A percentile compares a stretch with the other conserved stretches of the same genome.
These are phyloP conservation scores for Spilogale gracilis DNA, from an alignment of 2,113 vertebrate species.

Conservation along the genomic window DNA sequence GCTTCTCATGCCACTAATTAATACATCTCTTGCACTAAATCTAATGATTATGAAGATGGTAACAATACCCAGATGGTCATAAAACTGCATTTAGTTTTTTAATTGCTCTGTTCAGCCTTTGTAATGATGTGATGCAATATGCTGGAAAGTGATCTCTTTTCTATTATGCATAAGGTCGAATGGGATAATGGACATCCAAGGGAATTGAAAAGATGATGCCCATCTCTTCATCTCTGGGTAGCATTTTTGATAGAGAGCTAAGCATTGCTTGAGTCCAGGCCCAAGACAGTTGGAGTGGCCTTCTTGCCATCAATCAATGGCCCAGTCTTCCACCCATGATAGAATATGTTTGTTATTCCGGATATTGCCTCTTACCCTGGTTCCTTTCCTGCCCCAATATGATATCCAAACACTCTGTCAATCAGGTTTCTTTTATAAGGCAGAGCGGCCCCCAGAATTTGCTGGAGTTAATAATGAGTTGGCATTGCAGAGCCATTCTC, in stretches of 20 bases:
- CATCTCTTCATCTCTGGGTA: not conserved
- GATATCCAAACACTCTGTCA: not conserved
- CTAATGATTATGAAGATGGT: conserved; percentile 75
- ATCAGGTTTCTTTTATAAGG: not conserved
- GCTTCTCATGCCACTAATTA: conserved; percentile 68
- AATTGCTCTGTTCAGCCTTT: conserved; percentile 68
- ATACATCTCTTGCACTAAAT: conserved; percentile 56
- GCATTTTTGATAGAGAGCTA: not conserved
- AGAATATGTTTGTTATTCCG: not conserved
- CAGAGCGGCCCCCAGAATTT: not conserved
- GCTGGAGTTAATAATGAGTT: not conserved
- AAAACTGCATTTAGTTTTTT: conserved; percentile 74
- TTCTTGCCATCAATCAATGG: not conserved
- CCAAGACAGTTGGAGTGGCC: not conserved
- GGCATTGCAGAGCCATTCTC: not conserved
- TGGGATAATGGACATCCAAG: conserved; percentile 53
- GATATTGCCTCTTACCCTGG: not conserved
- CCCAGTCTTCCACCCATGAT: not conserved
- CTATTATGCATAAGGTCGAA: conserved; percentile 67
- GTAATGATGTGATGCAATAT: conserved; percentile 65
- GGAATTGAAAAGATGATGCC: not conserved
- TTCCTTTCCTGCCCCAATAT: not conserved
- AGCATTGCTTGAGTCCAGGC: not conserved
- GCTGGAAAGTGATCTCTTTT: conserved; percentile 60
- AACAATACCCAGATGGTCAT: conserved; percentile 76